Conservation (phyloP, 2,113 vertebrate genomes). For the Tetrax tetrax region DNA sequence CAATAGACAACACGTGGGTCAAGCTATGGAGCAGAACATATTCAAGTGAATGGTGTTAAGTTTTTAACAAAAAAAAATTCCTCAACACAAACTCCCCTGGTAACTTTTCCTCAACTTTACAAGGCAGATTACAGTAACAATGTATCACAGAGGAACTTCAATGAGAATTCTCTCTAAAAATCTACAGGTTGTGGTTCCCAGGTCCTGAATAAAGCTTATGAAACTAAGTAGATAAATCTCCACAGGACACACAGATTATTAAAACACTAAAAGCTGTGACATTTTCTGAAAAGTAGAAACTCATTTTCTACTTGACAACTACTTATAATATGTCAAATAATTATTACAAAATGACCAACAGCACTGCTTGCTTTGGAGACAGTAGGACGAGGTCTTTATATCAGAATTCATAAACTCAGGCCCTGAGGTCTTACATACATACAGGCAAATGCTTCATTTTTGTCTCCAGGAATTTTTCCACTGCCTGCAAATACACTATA, state of each 20-base stretch:
- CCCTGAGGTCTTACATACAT: neutral
- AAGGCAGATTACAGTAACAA: neutral
- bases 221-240: neutral
- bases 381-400: neutral
- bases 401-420: neutral
- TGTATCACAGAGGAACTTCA: neutral
- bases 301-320: neutral
- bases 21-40: neutral
- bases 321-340: neutral
- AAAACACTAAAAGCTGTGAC: neutral
- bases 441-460: neutral
- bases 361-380: neutral
- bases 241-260: neutral
- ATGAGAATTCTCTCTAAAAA: neutral
- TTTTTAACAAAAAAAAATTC: neutral
- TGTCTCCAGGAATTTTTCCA: neutral
- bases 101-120: neutral
- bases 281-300: neutral
- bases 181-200: neutral
- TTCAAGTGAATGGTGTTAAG: neutral
- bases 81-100: neutral
- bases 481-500: neutral
- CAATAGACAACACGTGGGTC: neutral
- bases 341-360: neutral
- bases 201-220: neutral